Percentiles rank a stretch among this genome's conserved stretches.
Evolutionary conservation across 2,113 vertebrate species (phyloP).

Genomic region (Nesoenas mayeri): DNA sequence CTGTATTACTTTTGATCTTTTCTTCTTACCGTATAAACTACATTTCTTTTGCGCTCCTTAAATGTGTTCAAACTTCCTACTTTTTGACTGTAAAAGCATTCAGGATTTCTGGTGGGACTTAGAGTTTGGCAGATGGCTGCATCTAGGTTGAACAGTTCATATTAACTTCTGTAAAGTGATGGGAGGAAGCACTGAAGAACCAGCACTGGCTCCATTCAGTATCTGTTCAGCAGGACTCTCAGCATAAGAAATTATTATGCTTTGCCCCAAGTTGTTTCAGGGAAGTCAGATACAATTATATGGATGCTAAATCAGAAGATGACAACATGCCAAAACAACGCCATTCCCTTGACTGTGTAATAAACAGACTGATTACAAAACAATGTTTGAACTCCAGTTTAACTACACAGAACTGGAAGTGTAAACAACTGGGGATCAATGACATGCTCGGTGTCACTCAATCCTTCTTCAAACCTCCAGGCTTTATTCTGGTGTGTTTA

Average conservation of each 20-base stretch:
- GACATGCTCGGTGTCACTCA: neutral
- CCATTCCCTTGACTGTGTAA: neutral
- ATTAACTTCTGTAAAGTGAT: neutral
- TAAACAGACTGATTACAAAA: neutral
- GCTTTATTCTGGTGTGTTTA: neutral
- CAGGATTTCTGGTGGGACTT: neutral
- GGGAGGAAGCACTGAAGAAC: neutral
- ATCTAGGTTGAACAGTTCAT: neutral
- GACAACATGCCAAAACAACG: neutral
- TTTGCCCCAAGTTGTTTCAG: neutral
- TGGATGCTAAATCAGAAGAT: neutral
- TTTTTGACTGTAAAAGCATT: neutral
- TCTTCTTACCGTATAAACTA: neutral
- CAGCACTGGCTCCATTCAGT: neutral
- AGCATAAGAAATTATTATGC: neutral
- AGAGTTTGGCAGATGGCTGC: neutral
- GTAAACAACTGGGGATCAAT: neutral
- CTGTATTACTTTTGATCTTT: neutral
- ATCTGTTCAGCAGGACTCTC: neutral
- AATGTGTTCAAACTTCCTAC: neutral
- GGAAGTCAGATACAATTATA: neutral
- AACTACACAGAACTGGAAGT: neutral
- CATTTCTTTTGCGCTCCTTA: neutral
- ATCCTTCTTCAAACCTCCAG: neutral
- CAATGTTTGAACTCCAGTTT: neutral